phyloP scores from a whole-genome alignment of 2,797 vertebrate species.

The Rhinoraja longicauda region DNA sequence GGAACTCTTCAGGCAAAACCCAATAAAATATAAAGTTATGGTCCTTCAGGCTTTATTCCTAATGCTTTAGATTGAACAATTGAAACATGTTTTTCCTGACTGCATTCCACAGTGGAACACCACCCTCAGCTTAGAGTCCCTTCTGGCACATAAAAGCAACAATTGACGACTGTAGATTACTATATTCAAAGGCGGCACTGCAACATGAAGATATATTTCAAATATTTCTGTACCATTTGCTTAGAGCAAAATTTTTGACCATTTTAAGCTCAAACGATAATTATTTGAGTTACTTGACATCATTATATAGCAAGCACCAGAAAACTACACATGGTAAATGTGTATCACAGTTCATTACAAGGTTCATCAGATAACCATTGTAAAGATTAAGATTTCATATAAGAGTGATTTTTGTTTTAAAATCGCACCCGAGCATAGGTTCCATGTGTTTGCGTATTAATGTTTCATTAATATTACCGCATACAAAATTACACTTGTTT shows the following conservation, averaged over 20 bases:
- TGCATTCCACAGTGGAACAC: background rate
- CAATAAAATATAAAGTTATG: background rate
- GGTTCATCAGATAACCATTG: background rate
- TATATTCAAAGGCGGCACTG: background rate
- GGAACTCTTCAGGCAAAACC: background rate
- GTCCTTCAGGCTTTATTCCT: background rate
- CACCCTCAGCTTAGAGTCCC: background rate
- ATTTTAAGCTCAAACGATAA: background rate
- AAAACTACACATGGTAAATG: background rate
- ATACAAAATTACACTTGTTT: background rate
- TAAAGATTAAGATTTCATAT: background rate
- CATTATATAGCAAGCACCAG: background rate
- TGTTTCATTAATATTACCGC: background rate
- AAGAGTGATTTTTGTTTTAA: background rate
- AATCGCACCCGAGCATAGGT: background rate
- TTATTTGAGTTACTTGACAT: background rate
- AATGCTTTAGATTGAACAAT: background rate
- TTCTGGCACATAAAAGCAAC: background rate
- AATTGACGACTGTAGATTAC: background rate
- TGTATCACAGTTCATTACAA: background rate
- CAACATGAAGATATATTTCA: background rate
- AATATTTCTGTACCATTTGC: background rate
- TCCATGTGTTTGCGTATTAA: background rate
- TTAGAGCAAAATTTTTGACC: background rate
- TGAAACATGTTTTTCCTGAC: background rate